Evolutionary conservation across 2,888 invertebrate species (phyloP), one percentile per base, ranked within the genome.

Genomic region (Trissonchulus latispiculum): DNA sequence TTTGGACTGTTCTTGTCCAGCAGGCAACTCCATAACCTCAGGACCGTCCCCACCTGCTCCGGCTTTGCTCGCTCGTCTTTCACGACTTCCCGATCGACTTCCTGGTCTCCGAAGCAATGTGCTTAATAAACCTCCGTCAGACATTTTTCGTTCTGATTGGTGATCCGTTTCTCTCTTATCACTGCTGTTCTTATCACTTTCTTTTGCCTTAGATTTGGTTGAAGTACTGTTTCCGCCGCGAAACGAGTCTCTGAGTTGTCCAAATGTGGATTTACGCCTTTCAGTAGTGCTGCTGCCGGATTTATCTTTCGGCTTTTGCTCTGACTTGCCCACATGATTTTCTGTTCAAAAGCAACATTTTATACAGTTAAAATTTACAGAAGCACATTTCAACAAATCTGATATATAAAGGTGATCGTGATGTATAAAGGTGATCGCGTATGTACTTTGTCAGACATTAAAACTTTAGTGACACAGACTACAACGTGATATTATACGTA

Each of bases 31-130:
- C 3, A 62, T 8, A 15, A 28, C 8, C n/a, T 62, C 64, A 8
- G n/a, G 3, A 8, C n/a, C 28, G 3, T 62, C 31, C n/a, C n/a
- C n/a, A n/a, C n/a, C n/a, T 3, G 64, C 64, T 3, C 23, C 23
- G 3, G 2, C 48, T 1, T 35, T 36, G n/a, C 23, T 29, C 3
- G n/a, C 61, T 18, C 15, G 3, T 1, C 32, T 36, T 1, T 48
- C 69, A 8, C 64, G 61, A 31, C 36, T 48, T 1, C 73, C 71
- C 36, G 73, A 70, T 23, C 73, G 73, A 61, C 73, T 73, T 18
- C 64, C 64, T 1, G 73, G 73, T 36, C 73, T 70, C n/a, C 59
- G 15, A 1, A 73, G 33, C 3, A 73, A 31, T n/a, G 62, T 29
- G 73, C 70, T 73, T 29, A 71, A 32, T 1, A 71, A n/a, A 28